Base-by-base conservation (phyloP, 2,888 invertebrate genomes). In the Cordilura impudica region DNA sequence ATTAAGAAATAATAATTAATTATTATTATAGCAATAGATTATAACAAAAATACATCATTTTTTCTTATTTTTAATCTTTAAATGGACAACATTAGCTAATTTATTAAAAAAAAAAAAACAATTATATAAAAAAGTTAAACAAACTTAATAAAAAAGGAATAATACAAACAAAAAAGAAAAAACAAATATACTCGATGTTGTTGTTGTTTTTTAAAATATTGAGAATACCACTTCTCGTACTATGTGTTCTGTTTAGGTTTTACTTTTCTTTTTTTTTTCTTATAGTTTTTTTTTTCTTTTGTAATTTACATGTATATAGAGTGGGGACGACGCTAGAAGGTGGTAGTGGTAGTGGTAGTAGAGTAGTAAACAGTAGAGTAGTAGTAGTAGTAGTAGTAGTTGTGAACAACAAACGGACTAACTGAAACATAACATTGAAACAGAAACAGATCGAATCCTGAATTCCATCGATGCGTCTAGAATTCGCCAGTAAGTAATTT, bases 381-480 rank as follows among this genome's bases (percentile, higher is more conserved):
- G 67, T 43, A 75, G 69, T 65, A 76, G 78, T 65, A 77, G 76
- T 70, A 51, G 70, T 60, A 63, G 66, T 66, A 65, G 65, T 51
- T 51, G 49, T 80, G 49, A 82, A 81, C 81, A 82, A 80, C 79
- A 81, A 78, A 80, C 79, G 73, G 82, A 79, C 72, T 82, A 82
- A 80, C 71, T 66, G 71, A 75, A 79, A 79, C 70, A 79, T 79
- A 75, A 75, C 67, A 79, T 67, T 79, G 71, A 71, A 79, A 79
- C 66, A 71, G 60, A 82, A 83, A 82, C 78, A 69, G 78, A 74
- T 78, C 77, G 78, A 82, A 85, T 86, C 85, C 86, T 85, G 84
- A 85, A 85, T 84, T 87, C 86, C 86, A 87, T 83, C 86, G 84
- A 65, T 83, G 86, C 81, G 81, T 85, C 81, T 84, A 84, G 82